Evolutionary conservation across 2,888 invertebrate genomes (phyloP), one percentile per base, ranked within the genome.

Genomic region (Cataglyphis cursor): DNA sequence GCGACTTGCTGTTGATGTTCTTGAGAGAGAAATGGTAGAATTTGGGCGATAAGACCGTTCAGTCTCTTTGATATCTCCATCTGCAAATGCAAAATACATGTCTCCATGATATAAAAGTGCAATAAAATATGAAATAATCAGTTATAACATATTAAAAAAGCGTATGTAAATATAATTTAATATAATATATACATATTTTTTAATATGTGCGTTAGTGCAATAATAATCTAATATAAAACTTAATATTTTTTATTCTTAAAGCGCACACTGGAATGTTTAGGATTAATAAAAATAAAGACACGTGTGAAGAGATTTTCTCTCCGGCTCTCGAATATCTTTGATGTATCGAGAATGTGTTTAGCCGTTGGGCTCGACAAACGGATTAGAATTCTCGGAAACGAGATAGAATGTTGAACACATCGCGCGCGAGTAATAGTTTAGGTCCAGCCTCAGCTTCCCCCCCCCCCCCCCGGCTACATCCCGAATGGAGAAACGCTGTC

Each of bases 1-100:
- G 99, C 98, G 70, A 99, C 99, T 95, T 99, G 99, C 95, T 99
- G 98, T 95, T 99, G 99, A 94, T 99, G 99, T 96, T 99, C 99
- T 95, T 98, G 98, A 81, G 99, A 98, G 91, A 99, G 96, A 95
- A 98, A 99, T 88, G 99, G 99, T 95, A 99, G 96, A 93, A 99
- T 97, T 96, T 99, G 99, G 92, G 97, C 98, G 94, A 99, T 98
- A 92, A 99, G 98, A 94, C 98, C 98, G 95, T 98, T 99, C 95
- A 99, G 96, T 95, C 99, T 97, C 96, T 99, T 99, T 84, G 98
- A 98, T 95, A 99, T 99, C 96, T 99, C 99, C 95, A 99, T 99
- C 98, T 99, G 97, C 73, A 96, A 64, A 18, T 28, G 8, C 24
- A 48, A 73, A 24, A 62, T 65, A 61, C 21, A 18, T 35, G 3